phyloP scores from a whole-genome alignment of 1,140 invertebrate species.

The Ptiloglossa arizonensis region DNA sequence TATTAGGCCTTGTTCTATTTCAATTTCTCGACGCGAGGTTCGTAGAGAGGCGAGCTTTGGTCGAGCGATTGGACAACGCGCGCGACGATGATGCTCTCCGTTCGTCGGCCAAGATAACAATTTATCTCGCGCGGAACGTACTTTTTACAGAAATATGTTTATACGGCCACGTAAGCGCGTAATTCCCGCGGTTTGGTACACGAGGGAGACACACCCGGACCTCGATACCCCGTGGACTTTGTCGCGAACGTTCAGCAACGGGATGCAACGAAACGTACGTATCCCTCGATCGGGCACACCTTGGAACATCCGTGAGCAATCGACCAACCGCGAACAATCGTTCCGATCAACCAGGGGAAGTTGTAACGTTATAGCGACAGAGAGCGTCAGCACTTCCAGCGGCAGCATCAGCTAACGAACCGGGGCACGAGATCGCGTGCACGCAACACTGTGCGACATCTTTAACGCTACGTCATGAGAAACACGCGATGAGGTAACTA shows the following conservation, averaged over 20 bases:
- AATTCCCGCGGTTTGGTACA: too few relatives aligned
- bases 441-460: constrained; percentile 14
- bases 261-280: too few relatives aligned
- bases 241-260: too few relatives aligned
- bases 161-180: not conserved
- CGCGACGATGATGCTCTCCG: not conserved
- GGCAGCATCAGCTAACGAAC: constrained; percentile 28
- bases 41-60: not conserved
- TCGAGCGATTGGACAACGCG: not conserved
- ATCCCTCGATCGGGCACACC: too few relatives aligned
- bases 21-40: constrained; percentile 2
- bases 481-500: constrained; percentile 4
- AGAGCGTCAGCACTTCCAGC: constrained; percentile 39
- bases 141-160: not conserved
- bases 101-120: not conserved
- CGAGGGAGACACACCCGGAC: too few relatives aligned
- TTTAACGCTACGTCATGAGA: constrained; percentile 1
- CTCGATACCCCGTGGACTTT: too few relatives aligned
- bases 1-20: not conserved
- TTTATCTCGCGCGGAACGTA: not conserved
- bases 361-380: constrained; percentile 35
- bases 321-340: constrained; percentile 20
- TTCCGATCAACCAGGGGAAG: constrained; percentile 4
- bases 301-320: constrained; percentile 37
- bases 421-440: constrained; percentile 4